Evolutionary conservation across 1,140 invertebrate genomes (phyloP), one percentile per base, ranked within the genome.

Genomic region (Limonius californicus): DNA sequence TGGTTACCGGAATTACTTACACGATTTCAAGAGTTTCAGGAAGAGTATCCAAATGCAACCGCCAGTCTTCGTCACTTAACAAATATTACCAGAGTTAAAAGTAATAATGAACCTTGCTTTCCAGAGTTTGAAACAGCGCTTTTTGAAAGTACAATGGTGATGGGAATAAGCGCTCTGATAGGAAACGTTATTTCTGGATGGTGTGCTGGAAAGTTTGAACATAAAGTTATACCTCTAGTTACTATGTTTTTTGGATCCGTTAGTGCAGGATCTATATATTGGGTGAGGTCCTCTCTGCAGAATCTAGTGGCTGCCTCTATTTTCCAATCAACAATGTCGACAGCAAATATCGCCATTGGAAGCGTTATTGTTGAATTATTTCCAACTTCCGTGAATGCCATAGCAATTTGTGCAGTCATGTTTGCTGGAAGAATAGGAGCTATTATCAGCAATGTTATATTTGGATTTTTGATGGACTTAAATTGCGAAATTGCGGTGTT

Each of bases 1-100:
- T 89, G 87, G 87, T 80, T 88, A 14, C 87, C 87, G 14, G 86
- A 88, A 70, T 72, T 89, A 3, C 83, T 87, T 23, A 80, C 84
- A 8, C 78, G 85, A 1, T 81, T 84, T 62, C 75, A 81, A 35
- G 74, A 73, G 16, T 80, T 79, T 61, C 78, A 81, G 21, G 70
- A 73, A 15, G 61, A 71, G 0, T 68, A 81, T 66, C 81, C 81
- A 1, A 78, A 83, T 62, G 63, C 53, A 18, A 76, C 78, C 0
- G 74, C 78, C 6, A 77, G 78, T 12, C 74, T 85, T 1, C 82
- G 81, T 54, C 69, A 82, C 62, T 59, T 84, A 7, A 73, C 76
- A n/a, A 47, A 63, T 18, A 39, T 70, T 15, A 61, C 23, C 1
- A 18, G 18, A n/a, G 55, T 55, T 23, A 61, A 56, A 9, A 32